Evolutionary conservation across 2,797 vertebrate genomes (phyloP), one percentile per base, ranked within the genome.

Genomic region (Macropus fuliginosus): DNA sequence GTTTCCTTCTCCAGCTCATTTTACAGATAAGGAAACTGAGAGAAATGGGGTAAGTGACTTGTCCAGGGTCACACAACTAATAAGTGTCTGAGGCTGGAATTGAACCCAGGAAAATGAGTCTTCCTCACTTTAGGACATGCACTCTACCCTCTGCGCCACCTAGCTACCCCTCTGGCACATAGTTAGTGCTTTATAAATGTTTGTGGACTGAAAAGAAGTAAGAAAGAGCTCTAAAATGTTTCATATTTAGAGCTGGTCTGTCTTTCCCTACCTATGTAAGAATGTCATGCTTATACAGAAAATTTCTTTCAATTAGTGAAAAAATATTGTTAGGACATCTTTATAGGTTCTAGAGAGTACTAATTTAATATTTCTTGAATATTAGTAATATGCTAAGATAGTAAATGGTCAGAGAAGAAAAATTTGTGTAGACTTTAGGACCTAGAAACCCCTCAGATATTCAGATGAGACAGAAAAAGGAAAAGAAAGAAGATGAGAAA

Each of bases 351-450:
- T 50, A 92, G 81, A 29, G 29, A 57, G 3, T 57, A 54, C 40
- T 87, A 50, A 87, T 87, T 87, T 40, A 81, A 24, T 9, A 87
- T 27, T 87, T 87, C 40, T 94, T 90, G 66, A 94, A 95, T 93
- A 90, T 56, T 54, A 91, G 28, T 27, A 18, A 91, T n/a, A n/a
- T 11, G 6, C 50, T 54, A 34, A 54, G 27, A 55, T 40, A 34
- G 55, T 10, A 56, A 92, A 55, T 74, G n/a, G 10, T 46, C 24
- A 46, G 40, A 87, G 40, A 9, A 50, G 24, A 40, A 87, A 87
- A 46, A 50, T 87, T 87, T 87, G 40, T 50, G 46, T 24, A 57
- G 46, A 56, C 16, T 55, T 91, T 56, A 57, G 62, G 50, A 89
- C 90, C 50, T 54, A 91, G n/a, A 8, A 94, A 50, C 1, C 56